These are phyloP conservation scores for Trisateles emortualis DNA, from an alignment of 2,888 invertebrate species.

Conservation along the genomic window DNA sequence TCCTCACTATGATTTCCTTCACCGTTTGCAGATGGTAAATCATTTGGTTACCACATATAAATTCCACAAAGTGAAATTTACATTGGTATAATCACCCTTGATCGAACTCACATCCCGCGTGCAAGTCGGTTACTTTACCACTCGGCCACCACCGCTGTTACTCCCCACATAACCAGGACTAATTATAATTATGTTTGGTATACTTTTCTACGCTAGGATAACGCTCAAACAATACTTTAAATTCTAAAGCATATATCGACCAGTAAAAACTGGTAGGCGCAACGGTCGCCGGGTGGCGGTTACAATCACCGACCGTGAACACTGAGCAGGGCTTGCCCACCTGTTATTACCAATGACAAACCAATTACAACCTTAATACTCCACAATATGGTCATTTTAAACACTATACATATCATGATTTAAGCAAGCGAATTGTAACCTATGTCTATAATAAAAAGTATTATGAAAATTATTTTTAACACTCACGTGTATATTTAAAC, in stretches of 20 bases:
- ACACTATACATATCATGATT: conserved; percentile 9
- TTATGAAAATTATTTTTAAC: not conserved
- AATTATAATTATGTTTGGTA: not conserved
- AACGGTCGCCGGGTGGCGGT: conserved; percentile 75
- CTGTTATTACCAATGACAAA: conserved; percentile 57
- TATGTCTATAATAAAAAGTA: conserved; percentile 4
- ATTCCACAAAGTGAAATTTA: too few relatives aligned
- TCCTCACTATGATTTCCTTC: too few relatives aligned
- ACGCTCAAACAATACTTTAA: conserved; percentile 32
- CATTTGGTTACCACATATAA: too few relatives aligned
- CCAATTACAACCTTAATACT: conserved; percentile 32
- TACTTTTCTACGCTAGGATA: conserved; percentile 17
- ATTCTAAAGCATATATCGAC: conserved; percentile 52
- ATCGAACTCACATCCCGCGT: too few relatives aligned
- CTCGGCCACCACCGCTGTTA: too few relatives aligned
- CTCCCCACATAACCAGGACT: not conserved
- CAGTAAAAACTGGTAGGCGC: conserved; percentile 54
- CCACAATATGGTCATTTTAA: conserved; percentile 16
- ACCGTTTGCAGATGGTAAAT: too few relatives aligned
- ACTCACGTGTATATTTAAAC: not conserved
- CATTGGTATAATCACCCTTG: too few relatives aligned
- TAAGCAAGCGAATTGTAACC: conserved; percentile 19
- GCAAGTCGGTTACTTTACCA: too few relatives aligned
- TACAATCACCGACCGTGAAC: conserved; percentile 76
- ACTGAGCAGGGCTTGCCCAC: conserved; percentile 53